These are phyloP conservation scores for Capra hircus DNA, from an alignment of 2,113 vertebrate genomes.

Conservation along the genomic window DNA sequence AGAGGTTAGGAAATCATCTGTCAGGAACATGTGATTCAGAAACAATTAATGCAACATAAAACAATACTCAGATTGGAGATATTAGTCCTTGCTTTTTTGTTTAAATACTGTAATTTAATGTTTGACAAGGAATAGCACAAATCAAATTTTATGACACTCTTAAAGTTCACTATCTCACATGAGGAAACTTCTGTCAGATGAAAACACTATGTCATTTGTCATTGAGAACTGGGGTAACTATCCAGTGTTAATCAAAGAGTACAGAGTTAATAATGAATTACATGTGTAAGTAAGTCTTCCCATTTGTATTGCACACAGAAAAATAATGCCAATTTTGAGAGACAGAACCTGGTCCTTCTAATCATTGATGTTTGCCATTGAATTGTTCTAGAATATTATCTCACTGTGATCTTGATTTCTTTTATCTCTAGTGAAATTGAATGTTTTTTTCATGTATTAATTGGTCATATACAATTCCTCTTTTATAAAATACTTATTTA, in stretches of 20 bases:
- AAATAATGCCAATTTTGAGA: conserved; percentile 91
- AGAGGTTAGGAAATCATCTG: neutral
- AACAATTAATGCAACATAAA: neutral
- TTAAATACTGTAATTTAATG: neutral
- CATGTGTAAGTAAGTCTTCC: conserved; percentile 91
- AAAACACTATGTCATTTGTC: neutral
- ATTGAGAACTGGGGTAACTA: neutral
- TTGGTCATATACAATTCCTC: neutral
- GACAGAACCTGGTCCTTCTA: conserved; percentile 89
- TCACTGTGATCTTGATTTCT: neutral
- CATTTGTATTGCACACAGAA: conserved; percentile 90
- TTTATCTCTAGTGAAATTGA: neutral
- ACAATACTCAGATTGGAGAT: neutral
- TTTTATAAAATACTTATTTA: neutral
- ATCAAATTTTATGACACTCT: neutral
- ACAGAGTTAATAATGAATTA: conserved; percentile 62
- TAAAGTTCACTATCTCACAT: neutral
- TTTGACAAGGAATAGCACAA: neutral
- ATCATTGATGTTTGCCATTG: neutral
- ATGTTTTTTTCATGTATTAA: neutral
- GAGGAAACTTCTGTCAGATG: neutral
- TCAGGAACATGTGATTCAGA: neutral
- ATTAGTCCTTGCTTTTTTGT: neutral
- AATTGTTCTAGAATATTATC: neutral
- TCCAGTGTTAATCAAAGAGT: neutral